Evolutionary conservation across 2,888 invertebrate species (phyloP).

Genomic region (Geotrupes spiniger): DNA sequence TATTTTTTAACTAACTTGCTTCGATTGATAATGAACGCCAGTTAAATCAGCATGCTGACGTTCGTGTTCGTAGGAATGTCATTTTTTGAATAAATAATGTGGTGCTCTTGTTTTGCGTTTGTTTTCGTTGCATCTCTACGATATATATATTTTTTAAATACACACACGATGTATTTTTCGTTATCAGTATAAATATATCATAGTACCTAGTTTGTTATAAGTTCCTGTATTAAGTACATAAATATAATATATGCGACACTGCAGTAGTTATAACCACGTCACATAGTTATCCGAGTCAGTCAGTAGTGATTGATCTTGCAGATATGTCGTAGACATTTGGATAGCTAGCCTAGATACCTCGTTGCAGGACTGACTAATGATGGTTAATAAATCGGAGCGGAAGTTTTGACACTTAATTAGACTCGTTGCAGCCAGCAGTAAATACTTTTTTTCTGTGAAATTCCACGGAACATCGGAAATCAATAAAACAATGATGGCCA

Average conservation of each 20-base stretch:
- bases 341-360: constrained; percentile 25
- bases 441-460: too few species aligned
- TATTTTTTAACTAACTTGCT: too few species aligned
- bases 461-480: too few species aligned
- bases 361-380: constrained; percentile 3
- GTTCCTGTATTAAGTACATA: constrained; percentile 31
- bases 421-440: too few species aligned
- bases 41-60: too few species aligned
- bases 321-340: constrained; percentile 27
- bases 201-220: constrained; percentile 30
- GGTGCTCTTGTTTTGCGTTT: background rate
- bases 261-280: constrained; percentile 33
- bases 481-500: too few species aligned
- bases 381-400: background rate
- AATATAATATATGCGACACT: constrained; percentile 32
- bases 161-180: constrained; percentile 1
- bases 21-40: too few species aligned
- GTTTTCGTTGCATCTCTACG: background rate
- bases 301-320: constrained; percentile 28
- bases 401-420: too few species aligned
- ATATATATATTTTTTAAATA: too few species aligned
- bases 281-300: constrained; percentile 28
- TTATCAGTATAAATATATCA: constrained; percentile 14
- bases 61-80: too few species aligned
- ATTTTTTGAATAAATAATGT: too few species aligned